Conservation (phyloP, 2,113 vertebrate genomes). For the Oncorhynchus gorbuscha region DNA sequence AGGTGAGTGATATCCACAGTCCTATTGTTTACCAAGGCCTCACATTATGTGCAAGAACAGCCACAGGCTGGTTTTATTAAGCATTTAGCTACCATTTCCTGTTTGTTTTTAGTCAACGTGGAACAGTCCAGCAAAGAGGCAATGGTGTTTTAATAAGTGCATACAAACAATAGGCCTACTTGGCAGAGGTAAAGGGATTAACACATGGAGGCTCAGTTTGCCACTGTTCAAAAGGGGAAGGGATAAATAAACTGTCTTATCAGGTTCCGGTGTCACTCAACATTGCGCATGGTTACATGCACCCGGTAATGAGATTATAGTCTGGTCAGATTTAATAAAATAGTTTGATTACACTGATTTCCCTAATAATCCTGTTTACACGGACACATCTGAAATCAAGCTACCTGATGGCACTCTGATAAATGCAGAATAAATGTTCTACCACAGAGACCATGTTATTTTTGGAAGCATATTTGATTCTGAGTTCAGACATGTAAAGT, state of each 20-base stretch:
- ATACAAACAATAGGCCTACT: background rate
- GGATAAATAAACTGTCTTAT: background rate
- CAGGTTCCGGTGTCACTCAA: too few relatives aligned
- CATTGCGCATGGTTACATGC: background rate
- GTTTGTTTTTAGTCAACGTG: background rate
- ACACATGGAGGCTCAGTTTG: background rate
- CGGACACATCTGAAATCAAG: too few relatives aligned
- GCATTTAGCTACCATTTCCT: background rate
- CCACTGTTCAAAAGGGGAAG: background rate
- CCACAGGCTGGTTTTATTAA: background rate
- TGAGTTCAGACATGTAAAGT: too few relatives aligned
- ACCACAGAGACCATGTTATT: too few relatives aligned
- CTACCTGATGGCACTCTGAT: too few relatives aligned
- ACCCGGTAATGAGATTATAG: too few relatives aligned
- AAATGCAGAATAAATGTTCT: too few relatives aligned
- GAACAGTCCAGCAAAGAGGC: slow-evolving; percentile 36
- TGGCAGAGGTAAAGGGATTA: background rate
- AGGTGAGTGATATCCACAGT: slow-evolving; percentile 63
- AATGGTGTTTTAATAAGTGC: background rate
- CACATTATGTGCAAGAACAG: background rate
- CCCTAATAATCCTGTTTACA: too few relatives aligned
- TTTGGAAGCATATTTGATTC: too few relatives aligned
- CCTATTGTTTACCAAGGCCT: background rate
- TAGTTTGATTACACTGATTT: too few relatives aligned
- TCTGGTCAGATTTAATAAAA: too few relatives aligned